A percentile compares a stretch with the other conserved stretches of the same genome.
These are phyloP conservation scores for Telmatherina bonti DNA, from an alignment of 2,797 vertebrate genomes.

Conservation along the genomic window DNA sequence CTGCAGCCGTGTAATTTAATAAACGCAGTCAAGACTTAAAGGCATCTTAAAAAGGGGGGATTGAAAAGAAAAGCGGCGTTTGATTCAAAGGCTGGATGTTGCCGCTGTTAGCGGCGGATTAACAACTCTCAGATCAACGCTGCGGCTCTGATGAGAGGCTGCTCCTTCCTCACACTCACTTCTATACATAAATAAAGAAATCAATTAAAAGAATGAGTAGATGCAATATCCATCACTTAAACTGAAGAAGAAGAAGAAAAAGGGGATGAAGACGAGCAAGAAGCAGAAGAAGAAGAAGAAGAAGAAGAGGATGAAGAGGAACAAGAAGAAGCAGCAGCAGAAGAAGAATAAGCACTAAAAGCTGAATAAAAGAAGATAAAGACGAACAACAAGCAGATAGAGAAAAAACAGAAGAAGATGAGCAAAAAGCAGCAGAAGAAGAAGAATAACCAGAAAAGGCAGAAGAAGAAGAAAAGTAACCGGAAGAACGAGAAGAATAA, in stretches of 20 bases:
- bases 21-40: slow-evolving; percentile 29
- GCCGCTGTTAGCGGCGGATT: slow-evolving; percentile 56
- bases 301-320: no score
- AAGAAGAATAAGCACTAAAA: no score
- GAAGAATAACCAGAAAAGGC: neutral
- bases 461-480: slow-evolving; percentile 23
- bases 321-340: slow-evolving; percentile 1
- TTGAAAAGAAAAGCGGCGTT: slow-evolving; percentile 34
- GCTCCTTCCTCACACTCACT: slow-evolving; percentile 46
- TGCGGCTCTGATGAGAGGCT: slow-evolving; percentile 42
- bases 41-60: slow-evolving; percentile 17
- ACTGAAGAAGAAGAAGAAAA: neutral
- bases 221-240: slow-evolving; percentile 35
- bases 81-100: slow-evolving; percentile 28
- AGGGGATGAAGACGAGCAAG: no score
- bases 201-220: slow-evolving; percentile 43
- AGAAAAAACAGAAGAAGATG: no score
- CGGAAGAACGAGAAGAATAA: no score
- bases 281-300: slow-evolving; percentile 15
- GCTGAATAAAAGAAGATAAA: no score
- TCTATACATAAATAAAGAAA: slow-evolving; percentile 32
- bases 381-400: neutral
- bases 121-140: slow-evolving; percentile 52
- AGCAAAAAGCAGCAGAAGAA: slow-evolving; percentile 26
- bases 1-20: slow-evolving; percentile 33